Evolutionary conservation across 2,888 invertebrate genomes (phyloP), one percentile per base, ranked within the genome.

Genomic region (Pachydiplax longipennis): DNA sequence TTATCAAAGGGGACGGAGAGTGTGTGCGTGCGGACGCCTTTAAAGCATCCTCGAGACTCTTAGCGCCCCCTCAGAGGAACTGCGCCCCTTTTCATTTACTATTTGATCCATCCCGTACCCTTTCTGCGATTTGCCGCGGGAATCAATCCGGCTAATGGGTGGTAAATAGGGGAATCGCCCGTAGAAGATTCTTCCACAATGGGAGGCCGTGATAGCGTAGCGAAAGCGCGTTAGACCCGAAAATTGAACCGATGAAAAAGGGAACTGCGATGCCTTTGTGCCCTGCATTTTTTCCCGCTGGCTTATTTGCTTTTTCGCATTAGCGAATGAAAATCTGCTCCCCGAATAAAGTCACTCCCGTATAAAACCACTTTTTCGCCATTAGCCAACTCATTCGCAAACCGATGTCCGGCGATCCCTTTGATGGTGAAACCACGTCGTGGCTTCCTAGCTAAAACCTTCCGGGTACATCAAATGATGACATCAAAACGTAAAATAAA

Each of bases 61-160:
- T 18, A 61, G 61, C 44, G 44, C 65, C 65, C 73, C 73, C 73
- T 65, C 25, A 6, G 6, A 22, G 65, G 5, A 65, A 65, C 18
- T 53, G 15, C 53, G 18, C 53, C 53, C 73, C 65, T 25, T n/a
- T 25, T 61, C n/a, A 61, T 25, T 25, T 31, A 15, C 73, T 73
- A 73, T 73, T 65, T n/a, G 25, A 65, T 65, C 13, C 25, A n/a
- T 31, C 25, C 31, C 12, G 44, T 48, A 53, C 87, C 87, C 87
- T 65, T 87, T 87, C 61, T 87, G 58, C 61, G 87, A 87, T 87
- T 87, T 65, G 58, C 37, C 18, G 61, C 87, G 87, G 87, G 87
- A 87, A 87, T 87, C 87, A 87, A 87, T 87, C 87, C 61, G 87
- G 61, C 87, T 87, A 87, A 87, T 87, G 87, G 87, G 87, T 61